Evolutionary conservation across 2,797 vertebrate genomes (phyloP).

Genomic region (Microctenopoma steveboyesi): DNA sequence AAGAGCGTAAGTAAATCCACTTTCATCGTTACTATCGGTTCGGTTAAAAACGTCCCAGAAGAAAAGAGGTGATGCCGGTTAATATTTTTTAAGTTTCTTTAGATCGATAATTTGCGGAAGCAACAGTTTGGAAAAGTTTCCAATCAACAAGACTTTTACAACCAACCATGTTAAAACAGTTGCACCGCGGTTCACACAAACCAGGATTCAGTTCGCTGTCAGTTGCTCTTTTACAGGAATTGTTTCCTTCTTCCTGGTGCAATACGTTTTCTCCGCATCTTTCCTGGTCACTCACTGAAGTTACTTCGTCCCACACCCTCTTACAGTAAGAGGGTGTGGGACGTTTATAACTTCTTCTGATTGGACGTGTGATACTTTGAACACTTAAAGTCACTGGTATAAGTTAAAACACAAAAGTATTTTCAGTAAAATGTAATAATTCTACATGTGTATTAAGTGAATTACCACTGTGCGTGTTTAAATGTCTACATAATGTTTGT

Average conservation of each 20-base stretch:
- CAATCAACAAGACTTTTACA: not conserved
- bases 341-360: not conserved
- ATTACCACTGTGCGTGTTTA: too few species aligned
- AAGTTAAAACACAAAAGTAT: not conserved
- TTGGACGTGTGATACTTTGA: too few species aligned
- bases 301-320: too few species aligned
- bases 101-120: not conserved
- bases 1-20: slow-evolving; percentile 6
- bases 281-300: slow-evolving; percentile 18
- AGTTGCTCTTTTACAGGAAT: not conserved
- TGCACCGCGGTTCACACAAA: not conserved
- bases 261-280: slow-evolving; percentile 1
- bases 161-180: not conserved
- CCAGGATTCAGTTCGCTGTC: not conserved
- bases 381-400: too few species aligned
- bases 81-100: not conserved
- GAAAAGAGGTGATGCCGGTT: slow-evolving; percentile 20
- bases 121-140: not conserved
- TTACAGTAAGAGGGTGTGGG: not conserved
- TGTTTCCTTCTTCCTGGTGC: slow-evolving; percentile 60
- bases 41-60: not conserved
- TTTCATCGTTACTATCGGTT: not conserved
- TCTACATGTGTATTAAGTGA: too few species aligned
- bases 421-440: not conserved
- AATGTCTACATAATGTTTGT: too few species aligned